Evolutionary conservation across 2,113 vertebrate species (phyloP).

Genomic region (Paedocypris sp.): DNA sequence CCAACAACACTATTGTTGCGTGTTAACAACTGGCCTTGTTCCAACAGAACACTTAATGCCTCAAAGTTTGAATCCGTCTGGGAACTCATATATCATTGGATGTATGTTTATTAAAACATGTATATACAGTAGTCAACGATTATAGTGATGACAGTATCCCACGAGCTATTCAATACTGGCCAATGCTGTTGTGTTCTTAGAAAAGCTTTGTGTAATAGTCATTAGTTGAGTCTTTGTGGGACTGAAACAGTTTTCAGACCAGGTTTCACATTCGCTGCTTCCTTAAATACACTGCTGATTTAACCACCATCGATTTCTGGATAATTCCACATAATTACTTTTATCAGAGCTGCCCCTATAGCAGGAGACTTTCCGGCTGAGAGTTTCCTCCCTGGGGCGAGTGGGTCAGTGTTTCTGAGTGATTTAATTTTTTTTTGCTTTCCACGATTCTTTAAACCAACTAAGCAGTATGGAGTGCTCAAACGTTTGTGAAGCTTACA

Average conservation of each 20-base stretch:
- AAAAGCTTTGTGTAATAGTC: not conserved
- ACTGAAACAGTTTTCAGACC: not conserved
- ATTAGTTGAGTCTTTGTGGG: not conserved
- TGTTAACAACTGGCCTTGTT: not conserved
- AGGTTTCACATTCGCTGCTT: constrained; percentile 4
- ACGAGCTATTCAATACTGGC: no score
- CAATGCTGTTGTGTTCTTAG: not conserved
- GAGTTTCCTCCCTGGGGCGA: not conserved
- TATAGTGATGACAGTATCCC: no score
- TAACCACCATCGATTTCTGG: constrained; percentile 38
- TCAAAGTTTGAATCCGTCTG: no score
- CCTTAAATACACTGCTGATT: constrained; percentile 29
- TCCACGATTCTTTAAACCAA: constrained; percentile 36
- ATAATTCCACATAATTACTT: constrained; percentile 44
- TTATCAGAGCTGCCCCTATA: constrained; percentile 30
- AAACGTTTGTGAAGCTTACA: not conserved
- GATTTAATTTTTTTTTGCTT: constrained; percentile 14
- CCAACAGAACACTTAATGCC: not conserved
- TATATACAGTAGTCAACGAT: no score
- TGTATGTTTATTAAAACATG: no score
- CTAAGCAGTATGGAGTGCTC: constrained; percentile 19
- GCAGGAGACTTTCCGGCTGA: constrained; percentile 15
- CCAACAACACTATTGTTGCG: no score
- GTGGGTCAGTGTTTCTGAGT: not conserved
- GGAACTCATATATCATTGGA: no score